Conservation (phyloP, 2,113 vertebrate genomes). For the Pseudorectes ferrugineus region DNA sequence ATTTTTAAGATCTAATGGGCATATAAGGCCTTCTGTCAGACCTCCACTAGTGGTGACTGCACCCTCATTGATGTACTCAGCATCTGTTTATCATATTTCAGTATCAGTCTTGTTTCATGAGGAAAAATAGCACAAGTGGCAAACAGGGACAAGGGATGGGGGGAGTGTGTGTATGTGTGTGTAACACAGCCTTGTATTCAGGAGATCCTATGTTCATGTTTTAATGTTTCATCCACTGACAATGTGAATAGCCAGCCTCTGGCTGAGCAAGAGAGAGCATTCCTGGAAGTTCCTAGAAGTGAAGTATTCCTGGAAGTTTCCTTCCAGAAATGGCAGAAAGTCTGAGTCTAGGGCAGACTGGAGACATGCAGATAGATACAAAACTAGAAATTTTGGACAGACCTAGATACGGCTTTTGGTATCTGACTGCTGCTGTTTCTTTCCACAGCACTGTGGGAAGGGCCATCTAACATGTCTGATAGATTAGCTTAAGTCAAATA, state of each 20-base stretch:
- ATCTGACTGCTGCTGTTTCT: neutral
- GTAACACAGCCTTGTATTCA: neutral
- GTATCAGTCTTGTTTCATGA: neutral
- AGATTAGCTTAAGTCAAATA: slow-evolving; percentile 1
- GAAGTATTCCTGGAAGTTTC: neutral
- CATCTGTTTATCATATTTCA: neutral
- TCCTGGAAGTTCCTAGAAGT: neutral
- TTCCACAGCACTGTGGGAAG: neutral
- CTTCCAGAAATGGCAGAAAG: neutral
- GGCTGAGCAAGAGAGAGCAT: neutral
- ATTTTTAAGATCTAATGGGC: neutral
- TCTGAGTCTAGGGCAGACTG: neutral
- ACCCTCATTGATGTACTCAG: neutral
- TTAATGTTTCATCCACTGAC: neutral
- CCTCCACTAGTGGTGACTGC: neutral
- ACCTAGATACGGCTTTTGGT: neutral
- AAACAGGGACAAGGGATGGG: neutral
- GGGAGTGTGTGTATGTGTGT: neutral
- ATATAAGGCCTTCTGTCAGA: neutral
- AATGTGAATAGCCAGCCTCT: neutral
- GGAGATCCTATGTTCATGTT: neutral
- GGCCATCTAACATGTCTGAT: neutral
- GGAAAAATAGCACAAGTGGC: neutral
- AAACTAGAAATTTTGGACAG: neutral
- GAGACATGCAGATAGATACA: neutral